phyloP scores from a whole-genome alignment of 2,113 vertebrate species.

The Hiodon alosoides region DNA sequence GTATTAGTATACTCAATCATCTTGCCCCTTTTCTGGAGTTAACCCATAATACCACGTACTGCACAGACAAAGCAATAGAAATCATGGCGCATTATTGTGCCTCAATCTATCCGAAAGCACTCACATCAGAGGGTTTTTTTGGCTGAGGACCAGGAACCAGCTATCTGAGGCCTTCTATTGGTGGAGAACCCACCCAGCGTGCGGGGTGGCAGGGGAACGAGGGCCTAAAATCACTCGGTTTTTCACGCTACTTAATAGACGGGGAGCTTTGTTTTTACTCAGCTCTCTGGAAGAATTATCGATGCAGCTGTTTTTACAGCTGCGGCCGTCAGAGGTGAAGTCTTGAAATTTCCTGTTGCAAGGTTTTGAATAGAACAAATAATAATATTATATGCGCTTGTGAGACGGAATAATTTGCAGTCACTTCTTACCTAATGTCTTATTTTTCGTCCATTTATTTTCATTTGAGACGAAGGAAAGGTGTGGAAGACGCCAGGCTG shows the following conservation, averaged over 20 bases:
- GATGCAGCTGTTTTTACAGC: constrained; percentile 62
- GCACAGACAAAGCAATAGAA: too few relatives aligned
- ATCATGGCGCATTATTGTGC: too few relatives aligned
- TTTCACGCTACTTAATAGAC: constrained; percentile 42
- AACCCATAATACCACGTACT: too few relatives aligned
- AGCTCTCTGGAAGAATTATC: constrained; percentile 44
- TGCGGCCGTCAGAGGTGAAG: constrained; percentile 43
- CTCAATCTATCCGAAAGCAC: too few relatives aligned
- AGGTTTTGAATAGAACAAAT: constrained; percentile 31
- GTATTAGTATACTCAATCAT: too few relatives aligned
- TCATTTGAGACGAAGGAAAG: neutral
- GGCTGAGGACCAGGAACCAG: too few relatives aligned
- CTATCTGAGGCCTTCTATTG: constrained; percentile 32
- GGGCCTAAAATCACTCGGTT: constrained; percentile 24
- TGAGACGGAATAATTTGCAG: constrained; percentile 24
- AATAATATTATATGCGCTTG: constrained; percentile 28
- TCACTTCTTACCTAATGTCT: constrained; percentile 10
- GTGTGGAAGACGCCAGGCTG: neutral
- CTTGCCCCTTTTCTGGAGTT: too few relatives aligned
- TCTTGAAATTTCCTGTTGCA: constrained; percentile 37
- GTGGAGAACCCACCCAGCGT: constrained; percentile 38
- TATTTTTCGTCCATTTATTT: constrained; percentile 3
- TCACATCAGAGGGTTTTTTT: too few relatives aligned
- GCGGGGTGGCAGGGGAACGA: constrained; percentile 24
- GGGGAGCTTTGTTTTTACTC: constrained; percentile 40